phyloP scores from a whole-genome alignment of 2,888 invertebrate genomes.

The Drosophila conformis region DNA sequence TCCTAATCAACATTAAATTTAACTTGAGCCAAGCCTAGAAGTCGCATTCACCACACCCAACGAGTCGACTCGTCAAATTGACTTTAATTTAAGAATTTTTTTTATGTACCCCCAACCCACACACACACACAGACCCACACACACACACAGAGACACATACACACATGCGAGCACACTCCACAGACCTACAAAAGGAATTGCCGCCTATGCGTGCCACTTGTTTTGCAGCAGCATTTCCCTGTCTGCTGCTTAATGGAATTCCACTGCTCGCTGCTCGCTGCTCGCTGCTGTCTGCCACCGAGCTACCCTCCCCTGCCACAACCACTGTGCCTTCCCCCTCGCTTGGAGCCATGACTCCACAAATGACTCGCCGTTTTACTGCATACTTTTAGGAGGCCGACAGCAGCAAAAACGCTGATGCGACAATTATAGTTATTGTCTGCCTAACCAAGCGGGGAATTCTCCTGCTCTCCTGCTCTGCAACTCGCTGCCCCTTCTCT shows the following conservation, averaged over 20 bases:
- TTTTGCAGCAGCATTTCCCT: slow-evolving; percentile 37
- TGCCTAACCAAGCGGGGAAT: slow-evolving; percentile 59
- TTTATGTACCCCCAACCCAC: slow-evolving; percentile 40
- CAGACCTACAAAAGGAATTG: slow-evolving; percentile 39
- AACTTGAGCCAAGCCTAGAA: slow-evolving; percentile 32
- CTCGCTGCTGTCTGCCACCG: slow-evolving; percentile 4
- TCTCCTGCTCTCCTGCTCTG: slow-evolving; percentile 6
- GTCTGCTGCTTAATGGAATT: slow-evolving; percentile 56
- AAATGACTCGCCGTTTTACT: slow-evolving; percentile 65
- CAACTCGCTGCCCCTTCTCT: neutral
- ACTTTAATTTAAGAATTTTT: slow-evolving; percentile 74
- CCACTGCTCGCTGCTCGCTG: slow-evolving; percentile 33
- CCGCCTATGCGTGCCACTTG: slow-evolving; percentile 49
- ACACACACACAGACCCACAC: slow-evolving; percentile 4
- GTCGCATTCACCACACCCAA: slow-evolving; percentile 11
- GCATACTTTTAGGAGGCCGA: slow-evolving; percentile 52
- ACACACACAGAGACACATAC: slow-evolving; percentile 8
- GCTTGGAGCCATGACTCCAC: neutral
- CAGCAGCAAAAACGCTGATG: slow-evolving; percentile 70
- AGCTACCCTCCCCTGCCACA: neutral
- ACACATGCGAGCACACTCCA: slow-evolving; percentile 6
- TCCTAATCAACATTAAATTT: slow-evolving; percentile 68
- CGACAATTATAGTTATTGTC: slow-evolving; percentile 79
- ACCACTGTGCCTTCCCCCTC: neutral
- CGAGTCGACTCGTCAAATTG: slow-evolving; percentile 60